These are phyloP conservation scores for Mastomys coucha DNA, from an alignment of 2,113 vertebrate species.

Conservation along the genomic window DNA sequence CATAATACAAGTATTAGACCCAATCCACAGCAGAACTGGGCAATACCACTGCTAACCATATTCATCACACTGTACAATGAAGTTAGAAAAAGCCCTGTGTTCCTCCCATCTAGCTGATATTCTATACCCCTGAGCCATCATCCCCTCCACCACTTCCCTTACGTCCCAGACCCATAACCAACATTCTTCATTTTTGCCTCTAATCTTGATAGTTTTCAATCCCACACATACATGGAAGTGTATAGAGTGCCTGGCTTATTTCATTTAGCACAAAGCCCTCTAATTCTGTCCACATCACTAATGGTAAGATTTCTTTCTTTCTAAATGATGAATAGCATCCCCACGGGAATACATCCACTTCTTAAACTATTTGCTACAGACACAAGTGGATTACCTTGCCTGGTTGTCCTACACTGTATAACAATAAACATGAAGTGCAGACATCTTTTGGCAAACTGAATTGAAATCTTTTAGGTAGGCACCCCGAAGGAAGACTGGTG, in stretches of 20 bases:
- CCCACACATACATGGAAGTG: not conserved
- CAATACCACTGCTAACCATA: not conserved
- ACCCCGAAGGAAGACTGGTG: not conserved
- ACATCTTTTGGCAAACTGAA: not conserved
- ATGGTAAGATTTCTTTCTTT: not conserved
- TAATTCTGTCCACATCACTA: not conserved
- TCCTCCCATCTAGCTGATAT: not conserved
- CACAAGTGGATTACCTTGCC: not conserved
- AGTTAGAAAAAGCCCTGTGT: not conserved
- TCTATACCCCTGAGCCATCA: not conserved
- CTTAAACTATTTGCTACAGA: not conserved
- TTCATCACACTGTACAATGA: not conserved
- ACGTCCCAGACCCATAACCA: not conserved
- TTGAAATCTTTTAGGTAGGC: not conserved
- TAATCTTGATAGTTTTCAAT: not conserved
- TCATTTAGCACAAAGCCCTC: not conserved
- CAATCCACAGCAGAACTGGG: no score
- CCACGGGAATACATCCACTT: rapidly evolving
- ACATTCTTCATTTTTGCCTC: not conserved
- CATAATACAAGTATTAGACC: no score
- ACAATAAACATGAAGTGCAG: not conserved
- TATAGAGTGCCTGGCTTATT: not conserved
- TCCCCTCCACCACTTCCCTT: not conserved
- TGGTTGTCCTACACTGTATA: not conserved
- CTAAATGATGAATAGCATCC: not conserved